These are phyloP conservation scores for Pygoscelis antarcticus DNA, from an alignment of 2,113 vertebrate genomes.

Conservation along the genomic window DNA sequence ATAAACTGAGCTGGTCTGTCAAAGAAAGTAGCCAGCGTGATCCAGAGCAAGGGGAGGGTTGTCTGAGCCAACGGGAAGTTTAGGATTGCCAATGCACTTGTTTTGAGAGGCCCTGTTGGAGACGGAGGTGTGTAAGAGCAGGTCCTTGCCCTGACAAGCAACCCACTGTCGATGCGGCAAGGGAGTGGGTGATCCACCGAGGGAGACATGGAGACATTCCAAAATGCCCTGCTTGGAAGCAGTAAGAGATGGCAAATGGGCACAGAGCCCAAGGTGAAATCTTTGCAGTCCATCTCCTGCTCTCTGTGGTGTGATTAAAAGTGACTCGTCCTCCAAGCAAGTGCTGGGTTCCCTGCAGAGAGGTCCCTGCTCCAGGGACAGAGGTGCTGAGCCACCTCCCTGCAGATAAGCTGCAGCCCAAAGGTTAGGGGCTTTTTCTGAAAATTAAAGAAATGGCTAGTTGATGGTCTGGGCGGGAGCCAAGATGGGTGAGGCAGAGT, in stretches of 20 bases:
- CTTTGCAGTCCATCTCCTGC: not conserved
- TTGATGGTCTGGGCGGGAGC: not conserved
- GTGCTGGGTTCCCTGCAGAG: not conserved
- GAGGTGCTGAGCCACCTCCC: not conserved
- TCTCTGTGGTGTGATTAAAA: not conserved
- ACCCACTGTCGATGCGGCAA: accelerated
- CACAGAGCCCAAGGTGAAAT: not conserved
- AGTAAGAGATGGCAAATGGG: not conserved
- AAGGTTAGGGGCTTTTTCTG: not conserved
- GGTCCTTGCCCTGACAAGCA: not conserved
- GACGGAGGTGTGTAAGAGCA: not conserved
- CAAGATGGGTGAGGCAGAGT: not conserved
- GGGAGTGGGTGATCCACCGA: accelerated
- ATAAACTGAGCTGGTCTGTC: slow-evolving; percentile 25
- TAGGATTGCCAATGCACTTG: not conserved
- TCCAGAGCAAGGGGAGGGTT: slow-evolving; percentile 1
- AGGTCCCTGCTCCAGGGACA: not conserved
- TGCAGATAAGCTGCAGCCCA: not conserved
- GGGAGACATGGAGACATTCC: not conserved
- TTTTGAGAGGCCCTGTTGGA: not conserved
- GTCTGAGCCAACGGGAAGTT: not conserved
- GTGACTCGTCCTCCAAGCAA: not conserved
- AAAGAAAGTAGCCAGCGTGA: not conserved
- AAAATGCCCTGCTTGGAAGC: not conserved
- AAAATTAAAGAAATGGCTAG: not conserved